Evolutionary conservation across 2,888 invertebrate genomes (phyloP).

Genomic region (Amphipoea lucens): DNA sequence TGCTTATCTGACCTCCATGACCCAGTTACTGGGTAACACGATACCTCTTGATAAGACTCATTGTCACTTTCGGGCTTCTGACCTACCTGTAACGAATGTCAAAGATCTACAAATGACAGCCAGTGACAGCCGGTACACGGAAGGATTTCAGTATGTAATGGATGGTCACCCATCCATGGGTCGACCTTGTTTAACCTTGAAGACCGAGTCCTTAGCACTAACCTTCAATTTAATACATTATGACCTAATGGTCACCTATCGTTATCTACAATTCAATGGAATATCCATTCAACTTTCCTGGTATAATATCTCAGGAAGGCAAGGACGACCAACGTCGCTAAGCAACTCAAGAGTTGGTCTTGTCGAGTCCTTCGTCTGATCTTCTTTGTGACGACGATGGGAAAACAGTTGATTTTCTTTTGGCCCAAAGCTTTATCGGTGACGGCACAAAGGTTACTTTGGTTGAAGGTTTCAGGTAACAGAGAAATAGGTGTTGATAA

Average conservation of each 20-base stretch:
- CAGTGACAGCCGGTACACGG: neutral
- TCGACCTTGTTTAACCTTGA: neutral
- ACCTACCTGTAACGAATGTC: neutral
- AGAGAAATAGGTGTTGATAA: neutral
- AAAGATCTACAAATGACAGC: neutral
- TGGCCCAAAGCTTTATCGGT: neutral
- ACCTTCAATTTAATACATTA: slow-evolving; percentile 3
- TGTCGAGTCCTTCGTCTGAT: neutral
- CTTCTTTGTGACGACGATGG: neutral
- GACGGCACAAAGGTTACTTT: too few relatives aligned
- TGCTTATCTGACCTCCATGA: neutral
- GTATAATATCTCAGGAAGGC: neutral
- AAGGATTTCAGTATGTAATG: neutral
- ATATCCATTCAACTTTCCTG: neutral
- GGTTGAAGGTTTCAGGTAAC: too few relatives aligned
- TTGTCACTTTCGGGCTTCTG: neutral
- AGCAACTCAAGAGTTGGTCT: too few relatives aligned
- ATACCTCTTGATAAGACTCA: neutral
- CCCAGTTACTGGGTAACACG: neutral
- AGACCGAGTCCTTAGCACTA: neutral
- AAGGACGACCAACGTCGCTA: neutral
- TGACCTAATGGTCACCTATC: neutral
- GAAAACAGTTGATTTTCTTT: neutral
- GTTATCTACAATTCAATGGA: neutral
- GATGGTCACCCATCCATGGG: neutral